Evolutionary conservation across 2,888 invertebrate species (phyloP), one percentile per base, ranked within the genome.

Genomic region (Tuta absoluta): DNA sequence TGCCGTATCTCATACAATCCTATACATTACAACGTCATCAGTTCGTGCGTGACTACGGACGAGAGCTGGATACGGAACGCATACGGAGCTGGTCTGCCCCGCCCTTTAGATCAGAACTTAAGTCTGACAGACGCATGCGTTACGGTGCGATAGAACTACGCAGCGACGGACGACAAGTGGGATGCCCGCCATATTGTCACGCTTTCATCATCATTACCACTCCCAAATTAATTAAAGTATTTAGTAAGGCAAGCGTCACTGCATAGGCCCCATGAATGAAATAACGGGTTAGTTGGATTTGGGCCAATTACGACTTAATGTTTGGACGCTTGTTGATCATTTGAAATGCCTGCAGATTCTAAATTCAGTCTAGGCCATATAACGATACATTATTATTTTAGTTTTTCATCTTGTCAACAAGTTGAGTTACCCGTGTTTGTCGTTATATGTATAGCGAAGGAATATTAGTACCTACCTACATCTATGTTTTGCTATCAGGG

Each of bases 221-320:
- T 10, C 12, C n/a, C 3, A 17, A 17, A 45, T 45, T n/a, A 45
- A 45, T 17, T 1, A 45, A 45, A 45, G 45, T 7, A 45, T 45
- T 17, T 11, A 19, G 51, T 51, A n/a, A 53, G n/a, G 11, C 19
- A 51, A 37, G 53, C 53, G 41, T 53, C 41, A 41, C 17, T 19
- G 51, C 60, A 64, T 41, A n/a, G 24, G 41, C 21, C 24, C 41
- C 38, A 38, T 59, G 38, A 38, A 64, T 64, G 64, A 33, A 24
- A 33, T 33, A 51, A 23, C 51, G 51, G 28, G 4, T 56, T 17
- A 33, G 33, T 33, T 56, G 56, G 56, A 56, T 56, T 33, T 7
- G 17, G 7, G 56, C 56, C 56, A 56, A 56, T 33, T 56, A 56
- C 56, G 56, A 28, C 56, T n/a, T 56, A 33, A 56, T 33, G 28